Evolutionary conservation across 2,113 vertebrate species (phyloP).

Genomic region (Antechinus flavipes): DNA sequence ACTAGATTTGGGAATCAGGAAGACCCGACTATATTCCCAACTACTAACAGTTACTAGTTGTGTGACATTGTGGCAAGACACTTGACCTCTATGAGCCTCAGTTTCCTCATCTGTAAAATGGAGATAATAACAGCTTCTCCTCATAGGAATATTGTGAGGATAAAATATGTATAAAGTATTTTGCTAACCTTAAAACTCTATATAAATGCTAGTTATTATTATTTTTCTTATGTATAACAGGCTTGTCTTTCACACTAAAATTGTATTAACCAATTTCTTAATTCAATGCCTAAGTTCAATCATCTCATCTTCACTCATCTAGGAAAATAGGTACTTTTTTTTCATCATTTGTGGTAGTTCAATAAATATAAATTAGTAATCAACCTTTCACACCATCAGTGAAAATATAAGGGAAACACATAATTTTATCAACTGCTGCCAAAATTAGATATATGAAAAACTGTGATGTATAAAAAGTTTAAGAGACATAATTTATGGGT

Average conservation of each 20-base stretch:
- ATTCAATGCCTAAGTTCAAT: conserved; percentile 4
- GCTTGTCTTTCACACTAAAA: background rate
- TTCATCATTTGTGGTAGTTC: conserved; percentile 1
- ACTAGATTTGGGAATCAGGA: background rate
- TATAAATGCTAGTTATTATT: background rate
- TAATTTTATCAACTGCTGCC: background rate
- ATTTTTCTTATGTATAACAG: background rate
- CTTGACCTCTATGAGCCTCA: background rate
- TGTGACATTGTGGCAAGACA: background rate
- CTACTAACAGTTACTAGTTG: background rate
- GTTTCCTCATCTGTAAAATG: background rate
- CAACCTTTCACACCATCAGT: background rate
- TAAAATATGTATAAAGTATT: background rate
- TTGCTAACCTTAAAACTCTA: background rate
- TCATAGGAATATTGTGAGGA: background rate
- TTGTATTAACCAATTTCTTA: background rate
- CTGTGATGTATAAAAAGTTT: background rate
- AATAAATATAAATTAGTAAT: background rate
- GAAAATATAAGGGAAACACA: background rate
- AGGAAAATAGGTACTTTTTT: background rate
- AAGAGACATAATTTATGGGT: background rate
- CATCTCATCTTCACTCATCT: background rate
- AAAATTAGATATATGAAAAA: background rate
- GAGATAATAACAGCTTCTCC: background rate
- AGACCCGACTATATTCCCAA: background rate